phyloP scores from a whole-genome alignment of 2,113 vertebrate genomes.

The Ptyas mucosa region DNA sequence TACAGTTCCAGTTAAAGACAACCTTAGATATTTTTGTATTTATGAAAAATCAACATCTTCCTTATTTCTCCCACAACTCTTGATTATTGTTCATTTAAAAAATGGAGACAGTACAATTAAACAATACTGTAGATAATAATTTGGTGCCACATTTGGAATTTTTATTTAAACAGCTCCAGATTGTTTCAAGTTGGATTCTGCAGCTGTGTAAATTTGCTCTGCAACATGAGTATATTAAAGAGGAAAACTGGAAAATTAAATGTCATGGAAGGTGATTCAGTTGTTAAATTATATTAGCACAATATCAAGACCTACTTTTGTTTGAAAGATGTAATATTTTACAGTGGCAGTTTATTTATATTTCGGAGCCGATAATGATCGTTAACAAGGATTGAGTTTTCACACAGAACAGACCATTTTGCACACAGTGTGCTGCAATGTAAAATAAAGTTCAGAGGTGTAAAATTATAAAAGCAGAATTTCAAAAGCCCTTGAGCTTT shows the following conservation, averaged over 20 bases:
- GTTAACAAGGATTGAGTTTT: background rate
- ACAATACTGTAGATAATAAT: background rate
- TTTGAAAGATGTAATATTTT: constrained; percentile 13
- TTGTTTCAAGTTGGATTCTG: background rate
- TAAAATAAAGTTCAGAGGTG: background rate
- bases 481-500: background rate
- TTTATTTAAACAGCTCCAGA: background rate
- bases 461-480: background rate
- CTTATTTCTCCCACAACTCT: background rate
- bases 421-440: background rate
- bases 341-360: background rate
- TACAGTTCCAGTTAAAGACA: background rate
- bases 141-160: background rate
- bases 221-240: background rate
- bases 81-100: background rate
- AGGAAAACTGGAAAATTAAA: constrained; percentile 25
- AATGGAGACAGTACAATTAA: background rate
- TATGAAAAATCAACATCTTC: background rate
- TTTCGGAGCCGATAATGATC: background rate
- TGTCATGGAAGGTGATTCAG: constrained; percentile 16
- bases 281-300: background rate
- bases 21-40: background rate
- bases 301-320: background rate
- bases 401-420: background rate
- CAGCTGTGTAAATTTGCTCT: background rate